These are phyloP conservation scores for Litocranius walleri DNA, from an alignment of 2,113 vertebrate species.

Conservation along the genomic window DNA sequence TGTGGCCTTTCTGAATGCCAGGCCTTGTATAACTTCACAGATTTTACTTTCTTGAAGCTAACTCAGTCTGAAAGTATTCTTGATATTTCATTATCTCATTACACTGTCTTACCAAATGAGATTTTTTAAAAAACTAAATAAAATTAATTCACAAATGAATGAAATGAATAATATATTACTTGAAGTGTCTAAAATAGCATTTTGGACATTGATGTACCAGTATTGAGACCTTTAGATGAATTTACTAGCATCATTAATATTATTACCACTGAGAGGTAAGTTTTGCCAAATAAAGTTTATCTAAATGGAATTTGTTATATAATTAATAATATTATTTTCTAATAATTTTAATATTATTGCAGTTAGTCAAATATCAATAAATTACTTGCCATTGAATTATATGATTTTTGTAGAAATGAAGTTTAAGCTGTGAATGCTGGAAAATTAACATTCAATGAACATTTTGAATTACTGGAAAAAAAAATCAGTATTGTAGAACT, in stretches of 20 bases:
- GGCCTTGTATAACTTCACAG: neutral
- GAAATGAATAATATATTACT: neutral
- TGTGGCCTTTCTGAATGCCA: neutral
- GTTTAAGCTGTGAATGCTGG: neutral
- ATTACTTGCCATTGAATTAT: neutral
- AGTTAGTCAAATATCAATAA: neutral
- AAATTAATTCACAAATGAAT: neutral
- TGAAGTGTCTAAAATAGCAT: neutral
- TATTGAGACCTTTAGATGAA: neutral
- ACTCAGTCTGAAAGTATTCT: neutral
- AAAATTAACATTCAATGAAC: neutral
- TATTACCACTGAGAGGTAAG: neutral
- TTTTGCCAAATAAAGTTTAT: neutral
- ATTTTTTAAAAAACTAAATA: neutral
- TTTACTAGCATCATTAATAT: neutral
- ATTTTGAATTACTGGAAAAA: neutral
- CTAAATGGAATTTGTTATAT: neutral
- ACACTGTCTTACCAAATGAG: neutral
- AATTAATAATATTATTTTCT: neutral
- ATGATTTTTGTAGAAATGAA: neutral
- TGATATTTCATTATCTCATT: neutral
- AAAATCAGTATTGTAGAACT: neutral
- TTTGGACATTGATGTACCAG: neutral
- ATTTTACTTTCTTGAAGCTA: neutral
- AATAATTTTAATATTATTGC: neutral